Percentiles rank a stretch among this genome's conserved stretches.
Evolutionary conservation across 2,888 invertebrate genomes (phyloP).

Genomic region (Epinotia ramella): DNA sequence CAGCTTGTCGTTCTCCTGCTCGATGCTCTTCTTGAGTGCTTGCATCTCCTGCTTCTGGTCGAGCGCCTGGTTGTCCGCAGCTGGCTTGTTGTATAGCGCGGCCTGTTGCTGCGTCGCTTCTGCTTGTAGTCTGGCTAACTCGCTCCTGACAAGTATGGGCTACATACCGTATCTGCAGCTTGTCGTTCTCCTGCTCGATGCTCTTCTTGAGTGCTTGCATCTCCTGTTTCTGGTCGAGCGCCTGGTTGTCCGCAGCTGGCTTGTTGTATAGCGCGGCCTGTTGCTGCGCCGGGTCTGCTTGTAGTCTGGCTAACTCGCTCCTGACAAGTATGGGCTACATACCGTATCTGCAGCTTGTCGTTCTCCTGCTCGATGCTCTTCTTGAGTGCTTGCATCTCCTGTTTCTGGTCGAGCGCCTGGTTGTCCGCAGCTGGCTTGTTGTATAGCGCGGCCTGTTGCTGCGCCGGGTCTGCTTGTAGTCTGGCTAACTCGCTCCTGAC

Average conservation of each 20-base stretch:
- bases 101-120: conserved; percentile 92
- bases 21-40: no score
- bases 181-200: no score
- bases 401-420: no score
- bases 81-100: conserved; percentile 92
- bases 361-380: no score
- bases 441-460: no score
- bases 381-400: no score
- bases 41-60: conserved; percentile 67
- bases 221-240: conserved; percentile 64
- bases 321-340: not conserved
- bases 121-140: conserved; percentile 87
- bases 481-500: no score
- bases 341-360: no score
- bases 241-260: conserved; percentile 93
- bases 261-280: conserved; percentile 90
- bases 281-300: conserved; percentile 94
- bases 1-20: no score
- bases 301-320: conserved; percentile 81
- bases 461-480: no score
- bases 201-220: no score
- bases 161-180: conserved; percentile 1
- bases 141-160: not conserved
- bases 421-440: no score
- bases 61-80: conserved; percentile 94